Evolutionary conservation across 2,113 vertebrate species (phyloP).

Genomic region (Rhinolophus ferrumequinum): DNA sequence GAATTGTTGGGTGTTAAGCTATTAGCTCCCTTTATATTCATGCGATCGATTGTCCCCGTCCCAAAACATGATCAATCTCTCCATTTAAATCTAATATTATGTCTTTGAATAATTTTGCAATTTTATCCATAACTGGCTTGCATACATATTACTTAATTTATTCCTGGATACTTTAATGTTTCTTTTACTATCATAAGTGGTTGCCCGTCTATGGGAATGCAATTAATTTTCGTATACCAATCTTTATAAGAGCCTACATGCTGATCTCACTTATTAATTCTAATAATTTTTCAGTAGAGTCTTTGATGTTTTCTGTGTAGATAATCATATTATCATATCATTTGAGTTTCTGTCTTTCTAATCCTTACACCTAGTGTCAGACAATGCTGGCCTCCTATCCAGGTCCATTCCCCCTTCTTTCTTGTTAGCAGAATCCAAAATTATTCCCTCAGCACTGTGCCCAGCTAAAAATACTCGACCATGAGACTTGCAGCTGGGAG

Average conservation of each 20-base stretch:
- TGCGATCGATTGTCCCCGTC: background rate
- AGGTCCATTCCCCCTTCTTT: background rate
- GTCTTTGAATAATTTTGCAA: constrained; percentile 45
- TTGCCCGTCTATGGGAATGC: background rate
- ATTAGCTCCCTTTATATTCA: background rate
- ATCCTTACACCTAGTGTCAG: background rate
- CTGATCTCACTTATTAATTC: constrained; percentile 3
- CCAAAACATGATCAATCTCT: background rate
- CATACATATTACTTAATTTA: background rate
- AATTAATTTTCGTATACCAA: background rate
- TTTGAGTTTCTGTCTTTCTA: background rate
- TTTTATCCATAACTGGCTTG: background rate
- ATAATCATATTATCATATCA: constrained; percentile 54
- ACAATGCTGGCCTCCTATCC: background rate
- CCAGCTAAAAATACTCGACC: constrained; percentile 9
- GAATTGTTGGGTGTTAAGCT: background rate
- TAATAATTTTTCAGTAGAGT: background rate
- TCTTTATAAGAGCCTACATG: background rate
- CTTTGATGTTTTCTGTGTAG: background rate
- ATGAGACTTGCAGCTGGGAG: background rate
- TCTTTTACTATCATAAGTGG: background rate
- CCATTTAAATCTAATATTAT: background rate
- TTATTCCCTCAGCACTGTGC: background rate
- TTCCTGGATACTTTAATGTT: background rate
- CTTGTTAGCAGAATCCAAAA: constrained; percentile 26